Evolutionary conservation across 2,888 invertebrate genomes (phyloP).

Genomic region (Sarcophaga carnaria): DNA sequence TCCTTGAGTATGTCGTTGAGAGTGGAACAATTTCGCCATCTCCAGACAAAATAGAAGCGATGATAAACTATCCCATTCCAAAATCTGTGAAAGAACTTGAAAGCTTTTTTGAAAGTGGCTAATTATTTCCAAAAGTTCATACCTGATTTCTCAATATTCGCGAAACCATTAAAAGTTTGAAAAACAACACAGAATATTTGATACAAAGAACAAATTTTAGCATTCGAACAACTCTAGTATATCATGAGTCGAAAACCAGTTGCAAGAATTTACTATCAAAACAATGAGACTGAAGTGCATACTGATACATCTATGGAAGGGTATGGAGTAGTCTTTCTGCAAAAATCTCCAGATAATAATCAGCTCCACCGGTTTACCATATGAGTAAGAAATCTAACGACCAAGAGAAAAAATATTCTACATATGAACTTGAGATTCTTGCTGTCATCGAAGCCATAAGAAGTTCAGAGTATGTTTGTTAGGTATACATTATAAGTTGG

Average conservation of each 20-base stretch:
- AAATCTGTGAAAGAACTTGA: no score
- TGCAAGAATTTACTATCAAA: slow-evolving; percentile 62
- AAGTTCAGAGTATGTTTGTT: slow-evolving; percentile 69
- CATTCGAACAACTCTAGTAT: slow-evolving; percentile 65
- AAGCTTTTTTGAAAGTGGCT: no score
- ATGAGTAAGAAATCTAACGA: slow-evolving; percentile 49
- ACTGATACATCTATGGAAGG: slow-evolving; percentile 59
- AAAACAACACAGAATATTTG: slow-evolving; percentile 68
- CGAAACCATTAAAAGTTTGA: slow-evolving; percentile 68
- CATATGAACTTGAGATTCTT: slow-evolving; percentile 42
- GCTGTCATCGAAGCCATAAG: slow-evolving; percentile 56
- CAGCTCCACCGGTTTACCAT: slow-evolving; percentile 61
- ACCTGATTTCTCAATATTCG: no score
- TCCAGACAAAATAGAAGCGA: background rate
- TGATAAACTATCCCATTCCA: no score
- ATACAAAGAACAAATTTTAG: slow-evolving; percentile 64
- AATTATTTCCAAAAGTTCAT: no score
- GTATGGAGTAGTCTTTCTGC: slow-evolving; percentile 58
- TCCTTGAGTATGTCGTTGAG: no score
- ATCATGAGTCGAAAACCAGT: slow-evolving; percentile 55
- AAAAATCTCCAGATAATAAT: slow-evolving; percentile 55
- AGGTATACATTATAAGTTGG: slow-evolving; percentile 55
- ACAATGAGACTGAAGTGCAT: slow-evolving; percentile 37
- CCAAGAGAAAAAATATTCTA: slow-evolving; percentile 38
- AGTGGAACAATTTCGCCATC: no score